These are phyloP conservation scores for Eupithecia tripunctaria DNA, from an alignment of 2,888 invertebrate genomes.

Conservation along the genomic window DNA sequence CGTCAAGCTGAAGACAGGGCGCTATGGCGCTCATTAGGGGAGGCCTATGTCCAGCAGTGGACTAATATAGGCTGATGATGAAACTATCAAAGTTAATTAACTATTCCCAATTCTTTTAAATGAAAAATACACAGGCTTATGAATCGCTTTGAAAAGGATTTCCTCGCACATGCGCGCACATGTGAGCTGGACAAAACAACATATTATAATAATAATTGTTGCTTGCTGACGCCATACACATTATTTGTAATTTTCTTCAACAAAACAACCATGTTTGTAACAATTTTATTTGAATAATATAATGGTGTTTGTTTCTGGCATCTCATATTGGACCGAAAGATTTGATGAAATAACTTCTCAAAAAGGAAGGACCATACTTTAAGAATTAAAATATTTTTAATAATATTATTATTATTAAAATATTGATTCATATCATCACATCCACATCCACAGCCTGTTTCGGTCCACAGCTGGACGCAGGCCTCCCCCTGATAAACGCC, in stretches of 20 bases:
- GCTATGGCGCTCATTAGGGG: no score
- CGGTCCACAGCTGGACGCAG: no score
- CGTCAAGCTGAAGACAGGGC: no score
- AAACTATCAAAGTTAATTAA: neutral
- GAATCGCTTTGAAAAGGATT: neutral
- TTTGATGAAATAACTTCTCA: neutral
- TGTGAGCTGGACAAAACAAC: neutral
- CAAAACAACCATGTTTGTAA: neutral
- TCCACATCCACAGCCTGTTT: no score
- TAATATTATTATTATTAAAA: no score
- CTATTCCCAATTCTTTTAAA: neutral
- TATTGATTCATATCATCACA: no score
- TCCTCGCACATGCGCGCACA: neutral
- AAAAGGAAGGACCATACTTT: no score
- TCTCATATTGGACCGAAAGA: neutral
- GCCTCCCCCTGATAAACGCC: no score
- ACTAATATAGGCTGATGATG: no score
- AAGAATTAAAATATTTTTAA: no score
- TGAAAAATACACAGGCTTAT: neutral
- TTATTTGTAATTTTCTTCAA: neutral
- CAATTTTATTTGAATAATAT: neutral
- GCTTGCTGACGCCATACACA: constrained; percentile 3
- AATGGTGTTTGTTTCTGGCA: neutral
- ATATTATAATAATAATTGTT: neutral
- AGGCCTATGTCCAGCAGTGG: no score